A percentile compares a stretch with the other conserved stretches of the same genome.
Evolutionary conservation across 2,113 vertebrate genomes (phyloP).

Genomic region (Bos javanicus): DNA sequence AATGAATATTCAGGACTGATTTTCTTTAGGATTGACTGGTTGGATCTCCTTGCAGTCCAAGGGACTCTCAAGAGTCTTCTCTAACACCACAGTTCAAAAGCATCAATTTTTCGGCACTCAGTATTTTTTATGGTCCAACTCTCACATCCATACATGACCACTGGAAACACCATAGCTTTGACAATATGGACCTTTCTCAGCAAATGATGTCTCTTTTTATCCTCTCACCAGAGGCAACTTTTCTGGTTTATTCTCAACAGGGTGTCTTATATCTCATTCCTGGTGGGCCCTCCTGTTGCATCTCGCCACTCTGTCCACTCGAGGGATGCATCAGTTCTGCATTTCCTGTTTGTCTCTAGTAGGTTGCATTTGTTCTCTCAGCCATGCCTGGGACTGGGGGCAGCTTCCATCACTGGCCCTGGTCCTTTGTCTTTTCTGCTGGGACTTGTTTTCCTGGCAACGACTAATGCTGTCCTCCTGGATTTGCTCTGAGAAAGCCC

Average conservation of each 20-base stretch:
- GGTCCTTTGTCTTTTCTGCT: background rate
- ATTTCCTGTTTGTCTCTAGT: background rate
- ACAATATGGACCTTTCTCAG: background rate
- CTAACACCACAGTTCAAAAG: background rate
- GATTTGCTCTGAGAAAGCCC: background rate
- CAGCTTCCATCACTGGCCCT: background rate
- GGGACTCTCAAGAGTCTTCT: background rate
- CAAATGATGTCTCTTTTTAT: background rate
- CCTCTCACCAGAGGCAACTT: background rate
- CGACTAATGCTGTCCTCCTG: background rate
- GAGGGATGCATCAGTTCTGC: rapidly evolving
- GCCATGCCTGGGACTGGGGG: no score
- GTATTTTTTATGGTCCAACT: background rate
- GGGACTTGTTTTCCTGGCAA: background rate
- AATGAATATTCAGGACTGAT: background rate
- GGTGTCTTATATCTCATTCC: background rate
- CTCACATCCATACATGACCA: background rate
- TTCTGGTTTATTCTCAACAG: background rate
- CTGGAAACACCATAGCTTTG: background rate
- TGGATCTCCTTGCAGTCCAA: background rate
- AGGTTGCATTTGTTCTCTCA: background rate
- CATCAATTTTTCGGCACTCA: background rate
- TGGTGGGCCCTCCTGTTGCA: background rate
- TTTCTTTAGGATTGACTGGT: background rate
- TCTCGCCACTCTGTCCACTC: background rate